These are phyloP conservation scores for Lordiphosa clarofinis DNA, from an alignment of 1,140 invertebrate genomes.

Conservation along the genomic window DNA sequence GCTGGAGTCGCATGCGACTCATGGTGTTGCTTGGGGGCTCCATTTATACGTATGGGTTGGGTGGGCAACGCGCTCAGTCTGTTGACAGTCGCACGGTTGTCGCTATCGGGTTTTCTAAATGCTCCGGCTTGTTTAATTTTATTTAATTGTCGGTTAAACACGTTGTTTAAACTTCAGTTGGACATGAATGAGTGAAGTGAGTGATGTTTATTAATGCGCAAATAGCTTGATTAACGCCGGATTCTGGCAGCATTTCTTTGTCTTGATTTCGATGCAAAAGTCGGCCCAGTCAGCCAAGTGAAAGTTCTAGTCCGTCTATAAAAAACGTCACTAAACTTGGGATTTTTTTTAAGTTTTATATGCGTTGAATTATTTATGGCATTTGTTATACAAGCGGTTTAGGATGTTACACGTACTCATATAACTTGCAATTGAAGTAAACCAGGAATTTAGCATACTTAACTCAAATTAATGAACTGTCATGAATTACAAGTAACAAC, in stretches of 20 bases:
- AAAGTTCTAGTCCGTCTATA: slow-evolving; percentile 70
- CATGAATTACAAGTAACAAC: too few relatives aligned
- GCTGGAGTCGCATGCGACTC: slow-evolving; percentile 20
- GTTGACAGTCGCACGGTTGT: slow-evolving; percentile 48
- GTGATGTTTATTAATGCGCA: slow-evolving; percentile 27
- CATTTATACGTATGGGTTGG: slow-evolving; percentile 41
- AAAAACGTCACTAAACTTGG: slow-evolving; percentile 9
- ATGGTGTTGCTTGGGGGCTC: slow-evolving; percentile 26
- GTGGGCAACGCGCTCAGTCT: slow-evolving; percentile 45
- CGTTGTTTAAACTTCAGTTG: slow-evolving; percentile 33
- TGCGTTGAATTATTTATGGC: slow-evolving; percentile 50
- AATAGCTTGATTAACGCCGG: slow-evolving; percentile 23
- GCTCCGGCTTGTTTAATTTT: not conserved
- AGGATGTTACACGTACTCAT: slow-evolving; percentile 1
- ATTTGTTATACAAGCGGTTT: slow-evolving; percentile 36
- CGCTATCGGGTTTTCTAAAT: slow-evolving; percentile 23
- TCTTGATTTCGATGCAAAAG: slow-evolving; percentile 5
- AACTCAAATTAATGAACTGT: not conserved
- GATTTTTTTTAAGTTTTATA: slow-evolving; percentile 16
- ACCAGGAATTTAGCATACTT: not conserved
- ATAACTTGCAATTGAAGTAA: not conserved
- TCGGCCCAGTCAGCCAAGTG: slow-evolving; percentile 34
- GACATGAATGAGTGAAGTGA: slow-evolving; percentile 32
- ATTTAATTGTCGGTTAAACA: slow-evolving; percentile 38
- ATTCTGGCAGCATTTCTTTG: slow-evolving; percentile 1